These are phyloP conservation scores for Neofelis nebulosa DNA, from an alignment of 2,113 vertebrate species.

Conservation along the genomic window DNA sequence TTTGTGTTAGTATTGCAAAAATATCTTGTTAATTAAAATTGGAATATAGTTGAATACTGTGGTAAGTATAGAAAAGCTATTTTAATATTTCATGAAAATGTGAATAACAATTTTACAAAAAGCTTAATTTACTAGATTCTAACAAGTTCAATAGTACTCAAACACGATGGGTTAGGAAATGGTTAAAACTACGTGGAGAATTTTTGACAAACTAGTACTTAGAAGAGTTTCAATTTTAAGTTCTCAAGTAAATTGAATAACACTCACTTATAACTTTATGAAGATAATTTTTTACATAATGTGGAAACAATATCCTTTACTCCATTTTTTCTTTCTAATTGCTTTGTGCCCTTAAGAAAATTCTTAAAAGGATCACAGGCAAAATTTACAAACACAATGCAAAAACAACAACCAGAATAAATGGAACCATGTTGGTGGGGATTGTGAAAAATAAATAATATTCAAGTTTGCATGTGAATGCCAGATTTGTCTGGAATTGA, in stretches of 20 bases:
- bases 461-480: slow-evolving; percentile 28
- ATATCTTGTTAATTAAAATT: neutral
- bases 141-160: neutral
- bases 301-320: neutral
- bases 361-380: neutral
- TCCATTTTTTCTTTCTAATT: neutral
- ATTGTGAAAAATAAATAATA: neutral
- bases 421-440: slow-evolving; percentile 21
- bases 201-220: neutral
- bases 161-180: neutral
- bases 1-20: neutral
- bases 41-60: neutral
- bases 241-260: neutral
- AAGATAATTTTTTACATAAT: slow-evolving; percentile 16
- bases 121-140: neutral
- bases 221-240: slow-evolving; percentile 15
- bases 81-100: neutral
- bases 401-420: neutral
- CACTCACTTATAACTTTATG: slow-evolving; percentile 9
- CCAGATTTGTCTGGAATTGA: slow-evolving; percentile 55
- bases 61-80: neutral
- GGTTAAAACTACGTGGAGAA: neutral
- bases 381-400: neutral
- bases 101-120: neutral
- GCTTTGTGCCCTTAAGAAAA: neutral